Evolutionary conservation across 2,113 vertebrate genomes (phyloP).

Genomic region (Setophaga petechia): DNA sequence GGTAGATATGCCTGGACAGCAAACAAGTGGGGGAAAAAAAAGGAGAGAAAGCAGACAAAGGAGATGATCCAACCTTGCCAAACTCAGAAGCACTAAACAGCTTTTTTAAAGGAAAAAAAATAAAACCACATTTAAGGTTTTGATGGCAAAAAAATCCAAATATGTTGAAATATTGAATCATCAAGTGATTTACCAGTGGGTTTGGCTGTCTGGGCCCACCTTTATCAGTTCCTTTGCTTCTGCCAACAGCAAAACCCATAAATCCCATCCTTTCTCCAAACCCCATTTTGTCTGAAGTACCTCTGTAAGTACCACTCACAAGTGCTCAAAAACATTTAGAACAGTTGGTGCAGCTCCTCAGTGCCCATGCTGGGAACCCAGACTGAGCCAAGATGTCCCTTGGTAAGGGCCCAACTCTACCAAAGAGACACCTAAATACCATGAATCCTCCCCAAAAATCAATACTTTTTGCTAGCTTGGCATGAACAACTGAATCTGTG

Average conservation of each 20-base stretch:
- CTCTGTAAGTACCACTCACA: too few species aligned
- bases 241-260: neutral
- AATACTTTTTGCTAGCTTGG: neutral
- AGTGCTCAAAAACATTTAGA: neutral
- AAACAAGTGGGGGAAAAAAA: neutral
- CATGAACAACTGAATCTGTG: neutral
- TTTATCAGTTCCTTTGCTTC: neutral
- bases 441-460: accelerated
- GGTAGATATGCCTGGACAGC: neutral
- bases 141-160: neutral
- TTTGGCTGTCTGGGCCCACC: neutral
- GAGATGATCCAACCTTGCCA: neutral
- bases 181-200: neutral
- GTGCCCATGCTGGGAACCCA: neutral
- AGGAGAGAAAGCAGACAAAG: neutral
- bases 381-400: neutral
- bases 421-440: accelerated
- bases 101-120: neutral
- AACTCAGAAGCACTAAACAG: neutral
- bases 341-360: neutral
- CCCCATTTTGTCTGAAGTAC: neutral
- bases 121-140: neutral
- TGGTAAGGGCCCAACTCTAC: accelerated
- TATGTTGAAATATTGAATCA: neutral
- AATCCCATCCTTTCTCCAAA: neutral